phyloP scores from a whole-genome alignment of 2,113 vertebrate species.

The Petromus typicus region DNA sequence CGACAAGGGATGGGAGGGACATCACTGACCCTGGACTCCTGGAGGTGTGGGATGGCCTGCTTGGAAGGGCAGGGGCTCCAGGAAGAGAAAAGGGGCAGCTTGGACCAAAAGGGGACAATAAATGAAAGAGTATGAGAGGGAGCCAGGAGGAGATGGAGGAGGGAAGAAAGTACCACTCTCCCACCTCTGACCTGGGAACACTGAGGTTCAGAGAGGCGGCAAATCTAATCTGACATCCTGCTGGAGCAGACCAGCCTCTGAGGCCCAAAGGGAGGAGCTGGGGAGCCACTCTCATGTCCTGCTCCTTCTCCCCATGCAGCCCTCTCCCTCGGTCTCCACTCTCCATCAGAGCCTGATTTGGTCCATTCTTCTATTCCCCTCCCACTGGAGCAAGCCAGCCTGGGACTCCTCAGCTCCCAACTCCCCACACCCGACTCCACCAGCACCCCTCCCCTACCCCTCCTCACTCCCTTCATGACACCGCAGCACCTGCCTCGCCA shows the following conservation, averaged over 20 bases:
- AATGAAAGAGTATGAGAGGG: neutral
- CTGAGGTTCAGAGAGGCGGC: neutral
- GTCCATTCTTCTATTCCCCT: neutral
- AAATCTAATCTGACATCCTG: neutral
- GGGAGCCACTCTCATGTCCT: fast-evolving
- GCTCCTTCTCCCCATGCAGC: neutral
- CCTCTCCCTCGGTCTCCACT: neutral
- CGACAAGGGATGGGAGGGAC: neutral
- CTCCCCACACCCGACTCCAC: neutral
- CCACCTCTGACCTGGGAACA: neutral
- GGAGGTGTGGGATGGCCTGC: neutral
- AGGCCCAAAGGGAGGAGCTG: neutral
- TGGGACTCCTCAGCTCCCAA: neutral
- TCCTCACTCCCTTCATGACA: neutral
- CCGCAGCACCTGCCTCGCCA: neutral
- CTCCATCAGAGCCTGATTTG: neutral
- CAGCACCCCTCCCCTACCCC: fast-evolving
- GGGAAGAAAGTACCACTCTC: neutral
- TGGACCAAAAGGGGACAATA: neutral
- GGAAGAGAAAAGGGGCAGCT: neutral
- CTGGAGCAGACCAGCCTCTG: neutral
- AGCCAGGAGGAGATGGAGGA: no score
- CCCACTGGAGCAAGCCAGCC: neutral
- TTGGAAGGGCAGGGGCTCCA: neutral
- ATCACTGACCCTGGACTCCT: neutral